phyloP scores from a whole-genome alignment of 2,888 invertebrate genomes.

The Agriopis leucophaearia region DNA sequence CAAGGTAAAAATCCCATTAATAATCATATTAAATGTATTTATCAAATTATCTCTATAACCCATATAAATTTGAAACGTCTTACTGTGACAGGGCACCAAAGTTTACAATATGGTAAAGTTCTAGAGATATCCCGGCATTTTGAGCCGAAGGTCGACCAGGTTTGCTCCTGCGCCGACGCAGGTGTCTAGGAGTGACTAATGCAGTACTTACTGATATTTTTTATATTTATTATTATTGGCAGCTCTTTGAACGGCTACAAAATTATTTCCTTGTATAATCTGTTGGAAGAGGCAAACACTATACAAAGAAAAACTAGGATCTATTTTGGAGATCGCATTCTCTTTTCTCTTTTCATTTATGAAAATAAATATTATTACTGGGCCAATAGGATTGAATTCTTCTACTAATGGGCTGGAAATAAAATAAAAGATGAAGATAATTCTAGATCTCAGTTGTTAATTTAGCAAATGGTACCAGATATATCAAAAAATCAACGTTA shows the following conservation, averaged over 20 bases:
- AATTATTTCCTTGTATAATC: background rate
- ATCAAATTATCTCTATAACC: background rate
- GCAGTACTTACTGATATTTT: conserved; percentile 27
- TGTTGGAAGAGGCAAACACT: background rate
- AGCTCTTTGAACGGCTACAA: conserved; percentile 15
- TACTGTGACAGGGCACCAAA: conserved; percentile 10
- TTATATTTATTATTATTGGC: conserved; percentile 15
- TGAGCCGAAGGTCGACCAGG: conserved; percentile 45
- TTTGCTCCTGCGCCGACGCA: conserved; percentile 45
- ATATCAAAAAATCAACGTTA: too few relatives aligned
- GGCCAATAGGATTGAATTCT: too few relatives aligned
- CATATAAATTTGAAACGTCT: background rate
- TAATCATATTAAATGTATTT: too few relatives aligned
- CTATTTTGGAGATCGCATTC: too few relatives aligned
- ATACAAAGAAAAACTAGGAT: too few relatives aligned
- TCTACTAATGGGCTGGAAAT: too few relatives aligned
- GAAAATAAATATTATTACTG: too few relatives aligned
- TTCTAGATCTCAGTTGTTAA: too few relatives aligned
- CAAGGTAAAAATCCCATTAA: background rate
- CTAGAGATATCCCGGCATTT: conserved; percentile 46
- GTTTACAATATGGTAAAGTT: conserved; percentile 1
- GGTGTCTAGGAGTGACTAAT: conserved; percentile 55
- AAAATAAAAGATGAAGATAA: too few relatives aligned
- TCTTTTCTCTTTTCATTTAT: too few relatives aligned
- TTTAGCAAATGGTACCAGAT: too few relatives aligned